phyloP scores from a whole-genome alignment of 92 coral and sea anemone species.

The Palythoa grandiflora region DNA sequence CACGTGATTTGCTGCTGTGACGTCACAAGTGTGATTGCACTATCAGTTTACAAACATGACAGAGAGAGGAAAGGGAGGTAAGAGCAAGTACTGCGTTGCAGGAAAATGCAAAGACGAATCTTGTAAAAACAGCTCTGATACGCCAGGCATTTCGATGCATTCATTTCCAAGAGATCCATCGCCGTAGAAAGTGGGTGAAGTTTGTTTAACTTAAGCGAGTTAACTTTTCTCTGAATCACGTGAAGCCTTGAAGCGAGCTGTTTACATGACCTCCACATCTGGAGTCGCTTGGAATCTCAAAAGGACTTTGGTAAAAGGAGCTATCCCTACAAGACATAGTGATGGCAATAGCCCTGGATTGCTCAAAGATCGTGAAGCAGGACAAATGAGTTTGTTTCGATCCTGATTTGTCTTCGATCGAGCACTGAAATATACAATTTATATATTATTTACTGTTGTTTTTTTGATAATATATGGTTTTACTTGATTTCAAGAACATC shows the following conservation, averaged over 20 bases:
- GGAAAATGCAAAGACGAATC: background rate
- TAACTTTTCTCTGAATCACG: background rate
- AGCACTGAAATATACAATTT: background rate
- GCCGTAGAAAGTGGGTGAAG: background rate
- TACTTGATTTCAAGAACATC: too few species aligned
- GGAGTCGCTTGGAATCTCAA: background rate
- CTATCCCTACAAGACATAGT: background rate
- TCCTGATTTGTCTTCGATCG: background rate
- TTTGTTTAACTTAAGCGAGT: background rate
- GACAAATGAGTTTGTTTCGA: background rate
- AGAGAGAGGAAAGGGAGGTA: background rate
- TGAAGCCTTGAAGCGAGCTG: background rate
- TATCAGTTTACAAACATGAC: background rate
- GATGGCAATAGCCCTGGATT: background rate
- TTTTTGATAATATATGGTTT: too few species aligned
- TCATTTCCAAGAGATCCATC: background rate
- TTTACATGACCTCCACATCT: background rate
- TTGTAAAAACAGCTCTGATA: background rate
- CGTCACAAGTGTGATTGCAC: background rate
- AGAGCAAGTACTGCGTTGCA: conserved; percentile 17
- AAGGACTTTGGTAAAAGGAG: background rate
- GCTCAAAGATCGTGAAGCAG: background rate
- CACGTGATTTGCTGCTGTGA: background rate
- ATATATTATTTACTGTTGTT: background rate
- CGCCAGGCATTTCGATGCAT: background rate